Percentiles rank a stretch among this genome's conserved stretches.
Evolutionary conservation across 2,113 vertebrate genomes (phyloP).

Genomic region (Hystrix brachyura): DNA sequence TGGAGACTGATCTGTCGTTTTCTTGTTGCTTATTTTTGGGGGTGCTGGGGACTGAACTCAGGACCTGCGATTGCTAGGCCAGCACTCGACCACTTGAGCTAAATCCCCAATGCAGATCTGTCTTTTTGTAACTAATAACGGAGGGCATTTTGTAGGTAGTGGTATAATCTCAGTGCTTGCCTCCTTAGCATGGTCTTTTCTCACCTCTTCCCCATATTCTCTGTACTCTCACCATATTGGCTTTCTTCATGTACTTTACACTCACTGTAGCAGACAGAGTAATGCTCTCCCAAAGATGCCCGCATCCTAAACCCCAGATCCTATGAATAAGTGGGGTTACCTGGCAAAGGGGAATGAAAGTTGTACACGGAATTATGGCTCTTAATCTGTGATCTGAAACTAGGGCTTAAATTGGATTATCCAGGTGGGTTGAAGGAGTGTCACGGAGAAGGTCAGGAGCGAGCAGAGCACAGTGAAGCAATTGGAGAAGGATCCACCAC

Average conservation of each 20-base stretch:
- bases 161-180: not conserved
- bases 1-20: not conserved
- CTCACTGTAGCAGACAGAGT: not conserved
- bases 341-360: not conserved
- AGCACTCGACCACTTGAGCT: too few species aligned
- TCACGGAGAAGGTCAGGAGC: not conserved
- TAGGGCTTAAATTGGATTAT: not conserved
- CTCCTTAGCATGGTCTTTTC: not conserved
- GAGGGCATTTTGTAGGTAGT: too few species aligned
- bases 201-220: not conserved
- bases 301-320: not conserved
- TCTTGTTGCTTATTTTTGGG: not conserved
- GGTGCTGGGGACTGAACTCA: too few species aligned
- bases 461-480: not conserved
- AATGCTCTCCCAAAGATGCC: not conserved
- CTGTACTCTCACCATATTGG: not conserved
- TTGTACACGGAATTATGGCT: not conserved
- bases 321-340: not conserved
- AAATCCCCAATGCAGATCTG: not conserved
- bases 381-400: not conserved
- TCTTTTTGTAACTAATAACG: not conserved
- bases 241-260: not conserved
- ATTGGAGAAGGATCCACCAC: not conserved
- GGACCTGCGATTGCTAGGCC: too few species aligned
- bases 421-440: not conserved